Evolutionary conservation across 2,113 vertebrate species (phyloP).

Genomic region (Pandion haliaetus): DNA sequence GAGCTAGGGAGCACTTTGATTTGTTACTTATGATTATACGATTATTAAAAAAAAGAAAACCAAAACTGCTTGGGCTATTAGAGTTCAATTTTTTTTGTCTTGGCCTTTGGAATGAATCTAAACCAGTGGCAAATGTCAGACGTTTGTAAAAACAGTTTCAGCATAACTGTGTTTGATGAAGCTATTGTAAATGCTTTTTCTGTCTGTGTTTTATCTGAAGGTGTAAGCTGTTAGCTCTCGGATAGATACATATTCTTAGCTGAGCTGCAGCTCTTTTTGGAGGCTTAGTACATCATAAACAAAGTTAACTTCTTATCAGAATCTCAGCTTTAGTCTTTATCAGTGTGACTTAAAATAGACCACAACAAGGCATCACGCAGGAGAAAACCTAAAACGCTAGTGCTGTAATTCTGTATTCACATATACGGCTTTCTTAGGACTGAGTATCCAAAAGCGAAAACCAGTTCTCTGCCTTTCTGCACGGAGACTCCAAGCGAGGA

Average conservation of each 20-base stretch:
- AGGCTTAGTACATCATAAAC: not conserved
- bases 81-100: not conserved
- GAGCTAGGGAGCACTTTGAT: slow-evolving; percentile 20
- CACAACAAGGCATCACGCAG: not conserved
- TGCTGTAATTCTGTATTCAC: accelerated
- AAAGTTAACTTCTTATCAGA: not conserved
- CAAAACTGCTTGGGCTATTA: not conserved
- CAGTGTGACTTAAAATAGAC: not conserved
- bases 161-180: not conserved
- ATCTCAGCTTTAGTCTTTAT: not conserved
- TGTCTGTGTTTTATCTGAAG: slow-evolving; percentile 3
- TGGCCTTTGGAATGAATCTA: not conserved
- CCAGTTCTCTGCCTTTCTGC: not conserved
- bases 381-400: accelerated
- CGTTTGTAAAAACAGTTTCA: not conserved
- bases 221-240: not conserved
- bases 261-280: not conserved
- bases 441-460: not conserved
- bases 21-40: not conserved
- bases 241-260: not conserved
- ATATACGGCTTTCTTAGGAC: accelerated
- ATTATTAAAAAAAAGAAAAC: not conserved
- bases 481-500: accelerated
- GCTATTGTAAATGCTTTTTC: not conserved
- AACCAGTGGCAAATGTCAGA: not conserved